These are phyloP conservation scores for Danaus chrysippus DNA, from an alignment of 2,888 invertebrate species.

Conservation along the genomic window DNA sequence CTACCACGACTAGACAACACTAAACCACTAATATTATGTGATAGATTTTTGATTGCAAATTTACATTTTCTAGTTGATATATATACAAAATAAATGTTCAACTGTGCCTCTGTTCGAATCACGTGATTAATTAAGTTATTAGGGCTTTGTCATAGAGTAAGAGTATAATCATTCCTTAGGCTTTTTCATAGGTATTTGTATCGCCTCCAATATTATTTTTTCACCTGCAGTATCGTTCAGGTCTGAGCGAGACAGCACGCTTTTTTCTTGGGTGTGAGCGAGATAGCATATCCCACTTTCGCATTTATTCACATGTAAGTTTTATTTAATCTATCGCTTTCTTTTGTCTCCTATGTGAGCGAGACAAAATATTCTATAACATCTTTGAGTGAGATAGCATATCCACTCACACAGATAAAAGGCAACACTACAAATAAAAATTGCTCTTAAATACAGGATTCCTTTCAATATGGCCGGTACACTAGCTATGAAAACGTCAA, in stretches of 20 bases:
- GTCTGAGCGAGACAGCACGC: not conserved
- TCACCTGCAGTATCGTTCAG: not conserved
- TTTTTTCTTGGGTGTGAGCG: not conserved
- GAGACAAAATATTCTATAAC: not conserved
- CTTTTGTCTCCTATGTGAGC: not conserved
- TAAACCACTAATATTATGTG: conserved; percentile 21
- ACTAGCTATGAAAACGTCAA: conserved; percentile 16
- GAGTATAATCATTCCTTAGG: conserved; percentile 30
- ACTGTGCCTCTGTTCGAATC: conserved; percentile 13
- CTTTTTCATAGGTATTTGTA: conserved; percentile 27
- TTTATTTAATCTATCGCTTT: not conserved
- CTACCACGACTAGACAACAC: conserved; percentile 19
- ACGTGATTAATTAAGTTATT: conserved; percentile 17
- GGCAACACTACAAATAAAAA: not conserved
- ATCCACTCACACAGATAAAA: not conserved
- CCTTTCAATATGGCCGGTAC: conserved; percentile 4
- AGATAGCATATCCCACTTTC: not conserved
- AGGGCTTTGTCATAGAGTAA: conserved; percentile 25
- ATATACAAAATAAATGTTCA: conserved; percentile 15
- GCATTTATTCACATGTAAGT: too few relatives aligned
- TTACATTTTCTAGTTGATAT: conserved; percentile 15
- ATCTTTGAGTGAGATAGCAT: not conserved
- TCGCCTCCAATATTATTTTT: conserved; percentile 2
- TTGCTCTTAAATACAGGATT: not conserved
- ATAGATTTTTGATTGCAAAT: conserved; percentile 24